These are phyloP conservation scores for Tragulus kanchil DNA, from an alignment of 2,113 vertebrate species.

Conservation along the genomic window DNA sequence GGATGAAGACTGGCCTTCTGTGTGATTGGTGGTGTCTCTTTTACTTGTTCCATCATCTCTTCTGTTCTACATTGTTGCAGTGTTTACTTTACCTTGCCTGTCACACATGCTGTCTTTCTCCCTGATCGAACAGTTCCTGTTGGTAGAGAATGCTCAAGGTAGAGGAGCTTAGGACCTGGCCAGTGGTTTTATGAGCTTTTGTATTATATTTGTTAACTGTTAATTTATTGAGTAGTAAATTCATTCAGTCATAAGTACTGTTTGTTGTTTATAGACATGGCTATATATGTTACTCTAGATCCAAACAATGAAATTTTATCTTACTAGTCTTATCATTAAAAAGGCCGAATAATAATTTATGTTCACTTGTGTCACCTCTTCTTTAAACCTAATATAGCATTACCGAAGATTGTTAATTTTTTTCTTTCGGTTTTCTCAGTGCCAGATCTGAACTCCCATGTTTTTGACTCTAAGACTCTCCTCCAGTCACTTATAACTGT, in stretches of 20 bases:
- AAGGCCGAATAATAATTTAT: not conserved
- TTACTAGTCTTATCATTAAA: not conserved
- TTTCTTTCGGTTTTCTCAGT: not conserved
- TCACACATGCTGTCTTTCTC: not conserved
- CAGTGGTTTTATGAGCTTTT: not conserved
- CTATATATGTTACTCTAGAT: slow-evolving; percentile 40
- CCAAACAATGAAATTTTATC: not conserved
- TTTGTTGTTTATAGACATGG: not conserved
- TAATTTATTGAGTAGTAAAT: slow-evolving; percentile 11
- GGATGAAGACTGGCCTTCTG: not conserved
- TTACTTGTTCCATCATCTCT: not conserved
- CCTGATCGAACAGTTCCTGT: not conserved
- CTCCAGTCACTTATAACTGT: not conserved
- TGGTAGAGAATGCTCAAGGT: not conserved
- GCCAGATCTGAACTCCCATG: not conserved
- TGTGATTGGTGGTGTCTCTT: no score
- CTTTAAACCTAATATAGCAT: not conserved
- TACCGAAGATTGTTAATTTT: not conserved
- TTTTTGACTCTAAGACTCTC: slow-evolving; percentile 34
- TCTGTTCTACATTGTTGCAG: not conserved
- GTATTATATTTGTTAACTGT: not conserved
- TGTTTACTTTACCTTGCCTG: not conserved
- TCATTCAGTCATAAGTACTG: not conserved
- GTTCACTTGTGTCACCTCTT: not conserved
- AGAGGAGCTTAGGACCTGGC: not conserved